phyloP scores from a whole-genome alignment of 2,113 vertebrate species.

The Otocyon megalotis region DNA sequence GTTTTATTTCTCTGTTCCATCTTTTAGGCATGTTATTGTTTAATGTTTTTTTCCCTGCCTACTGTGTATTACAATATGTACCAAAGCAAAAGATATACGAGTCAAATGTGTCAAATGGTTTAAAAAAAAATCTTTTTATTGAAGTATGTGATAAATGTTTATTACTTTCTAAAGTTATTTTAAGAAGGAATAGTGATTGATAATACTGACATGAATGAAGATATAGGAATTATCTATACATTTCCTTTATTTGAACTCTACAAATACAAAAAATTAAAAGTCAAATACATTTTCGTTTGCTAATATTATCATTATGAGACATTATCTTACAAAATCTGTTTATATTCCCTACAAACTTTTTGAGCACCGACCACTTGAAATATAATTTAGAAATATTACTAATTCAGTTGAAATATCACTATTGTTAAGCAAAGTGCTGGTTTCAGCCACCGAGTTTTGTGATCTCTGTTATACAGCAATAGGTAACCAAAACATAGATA shows the following conservation, averaged over 20 bases:
- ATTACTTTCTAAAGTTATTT: not conserved
- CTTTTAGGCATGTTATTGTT: slow-evolving; percentile 32
- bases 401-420: not conserved
- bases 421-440: not conserved
- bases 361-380: not conserved
- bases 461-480: not conserved
- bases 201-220: not conserved
- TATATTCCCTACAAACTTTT: not conserved
- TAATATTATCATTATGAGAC: not conserved
- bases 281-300: slow-evolving; percentile 19
- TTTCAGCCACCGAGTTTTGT: slow-evolving; percentile 5
- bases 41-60: not conserved
- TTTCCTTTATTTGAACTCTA: slow-evolving; percentile 21
- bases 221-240: slow-evolving; percentile 29
- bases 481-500: not conserved
- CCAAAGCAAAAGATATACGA: slow-evolving; percentile 31
- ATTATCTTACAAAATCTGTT: not conserved
- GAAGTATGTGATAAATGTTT: not conserved
- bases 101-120: not conserved
- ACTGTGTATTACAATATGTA: slow-evolving; percentile 3
- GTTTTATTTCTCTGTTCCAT: slow-evolving; percentile 37
- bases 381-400: not conserved
- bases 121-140: not conserved
- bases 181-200: not conserved
- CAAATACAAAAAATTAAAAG: not conserved